Evolutionary conservation across 2,888 invertebrate genomes (phyloP).

Genomic region (Campoletis raptor): DNA sequence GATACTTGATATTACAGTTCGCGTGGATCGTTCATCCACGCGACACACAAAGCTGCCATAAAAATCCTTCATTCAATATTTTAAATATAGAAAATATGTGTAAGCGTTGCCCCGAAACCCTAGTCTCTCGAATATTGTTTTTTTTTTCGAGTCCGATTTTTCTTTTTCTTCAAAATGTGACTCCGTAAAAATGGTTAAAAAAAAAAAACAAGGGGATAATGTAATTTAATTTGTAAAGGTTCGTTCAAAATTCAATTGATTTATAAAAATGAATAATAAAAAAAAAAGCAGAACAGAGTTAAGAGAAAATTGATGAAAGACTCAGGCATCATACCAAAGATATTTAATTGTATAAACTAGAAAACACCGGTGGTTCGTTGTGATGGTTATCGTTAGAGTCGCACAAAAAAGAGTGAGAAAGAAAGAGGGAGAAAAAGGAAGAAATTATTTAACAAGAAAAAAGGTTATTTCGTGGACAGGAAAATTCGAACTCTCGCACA

Average conservation of each 20-base stretch:
- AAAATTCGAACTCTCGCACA: constrained; percentile 67
- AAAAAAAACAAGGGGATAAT: background rate
- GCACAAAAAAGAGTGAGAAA: constrained; percentile 76
- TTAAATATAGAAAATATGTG: constrained; percentile 24
- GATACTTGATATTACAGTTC: constrained; percentile 49
- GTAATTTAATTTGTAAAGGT: constrained; percentile 48
- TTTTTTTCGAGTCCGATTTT: constrained; percentile 43
- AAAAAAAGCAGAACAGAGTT: background rate
- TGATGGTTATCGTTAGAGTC: constrained; percentile 80
- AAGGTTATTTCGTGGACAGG: constrained; percentile 48
- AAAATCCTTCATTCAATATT: constrained; percentile 60
- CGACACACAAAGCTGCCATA: constrained; percentile 67
- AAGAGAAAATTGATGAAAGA: constrained; percentile 73
- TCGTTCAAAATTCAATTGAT: constrained; percentile 68
- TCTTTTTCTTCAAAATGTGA: constrained; percentile 36
- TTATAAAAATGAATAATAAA: background rate
- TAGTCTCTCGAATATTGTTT: constrained; percentile 57
- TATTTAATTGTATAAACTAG: constrained; percentile 79
- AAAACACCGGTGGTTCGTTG: constrained; percentile 77
- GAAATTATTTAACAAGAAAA: constrained; percentile 45
- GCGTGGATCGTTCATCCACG: constrained; percentile 49
- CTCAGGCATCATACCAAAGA: constrained; percentile 85
- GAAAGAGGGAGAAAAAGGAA: constrained; percentile 37
- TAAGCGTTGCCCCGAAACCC: constrained; percentile 38
- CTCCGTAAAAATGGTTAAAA: background rate